Conservation (phyloP, 1,140 invertebrate genomes). For the Oryzaephilus surinamensis region DNA sequence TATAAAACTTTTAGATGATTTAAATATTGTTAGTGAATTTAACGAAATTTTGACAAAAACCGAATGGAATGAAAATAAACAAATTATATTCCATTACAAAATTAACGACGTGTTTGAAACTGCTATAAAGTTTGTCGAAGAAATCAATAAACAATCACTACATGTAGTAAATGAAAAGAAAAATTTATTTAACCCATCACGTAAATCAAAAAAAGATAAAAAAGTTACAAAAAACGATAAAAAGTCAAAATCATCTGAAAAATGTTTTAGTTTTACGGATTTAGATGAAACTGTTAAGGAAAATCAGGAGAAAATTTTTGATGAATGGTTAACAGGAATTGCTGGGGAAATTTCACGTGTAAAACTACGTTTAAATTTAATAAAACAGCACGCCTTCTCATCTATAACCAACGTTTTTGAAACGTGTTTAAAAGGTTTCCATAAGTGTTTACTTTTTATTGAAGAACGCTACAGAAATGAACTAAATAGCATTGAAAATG, state of each 20-base stretch:
- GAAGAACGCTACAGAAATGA: conserved; percentile 40
- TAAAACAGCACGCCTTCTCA: conserved; percentile 33
- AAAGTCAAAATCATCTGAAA: background rate
- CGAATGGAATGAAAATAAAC: too few species aligned
- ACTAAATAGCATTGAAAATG: conserved; percentile 41
- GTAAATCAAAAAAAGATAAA: conserved; percentile 5
- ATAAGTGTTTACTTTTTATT: conserved; percentile 37
- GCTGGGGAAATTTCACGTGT: conserved; percentile 42
- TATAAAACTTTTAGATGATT: too few species aligned
- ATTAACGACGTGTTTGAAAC: too few species aligned
- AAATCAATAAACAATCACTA: too few species aligned
- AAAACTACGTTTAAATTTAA: conserved; percentile 35
- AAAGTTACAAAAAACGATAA: conserved; percentile 4
- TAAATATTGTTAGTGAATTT: too few species aligned
- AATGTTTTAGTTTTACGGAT: conserved; percentile 10
- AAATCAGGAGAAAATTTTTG: conserved; percentile 13
- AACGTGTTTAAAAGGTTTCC: conserved; percentile 36
- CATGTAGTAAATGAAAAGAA: too few species aligned
- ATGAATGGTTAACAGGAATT: conserved; percentile 44
- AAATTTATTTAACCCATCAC: conserved; percentile 2
- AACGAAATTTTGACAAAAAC: too few species aligned
- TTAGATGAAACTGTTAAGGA: conserved; percentile 14
- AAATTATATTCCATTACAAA: too few species aligned
- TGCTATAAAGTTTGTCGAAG: background rate
- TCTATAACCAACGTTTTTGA: conserved; percentile 40